Conservation (phyloP, 2,113 vertebrate genomes). For the Dryoscopus gambensis region DNA sequence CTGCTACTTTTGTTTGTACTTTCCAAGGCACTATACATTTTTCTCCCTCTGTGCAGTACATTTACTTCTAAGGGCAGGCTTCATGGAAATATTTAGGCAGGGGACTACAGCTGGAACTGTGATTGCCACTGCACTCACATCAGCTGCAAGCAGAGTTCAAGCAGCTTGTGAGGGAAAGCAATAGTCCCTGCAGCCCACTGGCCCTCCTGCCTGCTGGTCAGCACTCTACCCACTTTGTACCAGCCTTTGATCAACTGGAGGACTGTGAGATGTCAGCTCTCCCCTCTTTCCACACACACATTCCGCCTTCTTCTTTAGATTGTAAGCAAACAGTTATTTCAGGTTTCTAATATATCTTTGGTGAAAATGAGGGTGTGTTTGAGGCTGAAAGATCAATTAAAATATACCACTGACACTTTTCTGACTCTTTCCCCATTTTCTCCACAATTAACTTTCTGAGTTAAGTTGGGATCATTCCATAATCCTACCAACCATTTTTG, state of each 20-base stretch:
- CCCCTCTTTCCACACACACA: accelerated
- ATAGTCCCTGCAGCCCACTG: background rate
- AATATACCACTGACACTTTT: background rate
- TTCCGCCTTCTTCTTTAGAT: background rate
- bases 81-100: background rate
- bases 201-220: background rate
- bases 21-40: background rate
- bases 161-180: background rate
- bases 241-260: background rate
- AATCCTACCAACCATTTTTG: background rate
- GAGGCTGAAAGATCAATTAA: background rate
- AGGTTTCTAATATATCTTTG: background rate
- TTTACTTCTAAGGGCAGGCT: background rate
- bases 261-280: background rate
- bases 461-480: background rate
- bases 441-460: background rate
- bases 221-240: background rate
- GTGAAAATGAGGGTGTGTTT: background rate
- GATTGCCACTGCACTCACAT: background rate
- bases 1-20: background rate
- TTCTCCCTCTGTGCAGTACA: background rate
- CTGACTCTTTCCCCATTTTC: background rate
- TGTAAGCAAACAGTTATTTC: background rate
- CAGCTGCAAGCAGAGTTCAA: background rate
- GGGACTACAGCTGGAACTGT: background rate